Conservation (phyloP, 2,797 vertebrate genomes). For the Trachops cirrhosus region DNA sequence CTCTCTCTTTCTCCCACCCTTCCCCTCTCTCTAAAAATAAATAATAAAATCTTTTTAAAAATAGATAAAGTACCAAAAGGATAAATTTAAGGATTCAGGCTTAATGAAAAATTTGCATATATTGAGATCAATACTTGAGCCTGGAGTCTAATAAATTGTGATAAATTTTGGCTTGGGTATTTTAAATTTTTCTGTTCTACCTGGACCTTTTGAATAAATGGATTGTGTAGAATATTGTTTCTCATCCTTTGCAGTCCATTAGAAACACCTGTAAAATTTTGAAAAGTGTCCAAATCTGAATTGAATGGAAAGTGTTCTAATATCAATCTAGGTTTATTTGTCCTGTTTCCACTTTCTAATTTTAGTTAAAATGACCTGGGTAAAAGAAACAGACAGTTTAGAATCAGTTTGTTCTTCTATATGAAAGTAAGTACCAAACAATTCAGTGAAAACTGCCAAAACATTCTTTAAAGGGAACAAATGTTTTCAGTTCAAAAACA, state of each 20-base stretch:
- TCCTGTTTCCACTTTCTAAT: not conserved
- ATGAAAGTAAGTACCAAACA: not conserved
- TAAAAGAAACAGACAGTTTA: conserved; percentile 17
- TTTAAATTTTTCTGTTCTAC: conserved; percentile 8
- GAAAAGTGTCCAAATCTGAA: not conserved
- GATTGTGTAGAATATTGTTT: not conserved
- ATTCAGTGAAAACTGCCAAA: not conserved
- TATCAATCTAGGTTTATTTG: not conserved
- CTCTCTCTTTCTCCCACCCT: too few species aligned
- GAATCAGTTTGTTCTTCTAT: not conserved
- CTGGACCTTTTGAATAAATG: not conserved
- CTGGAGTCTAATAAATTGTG: not conserved
- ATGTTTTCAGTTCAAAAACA: not conserved
- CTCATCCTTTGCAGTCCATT: not conserved
- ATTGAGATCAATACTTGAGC: not conserved
- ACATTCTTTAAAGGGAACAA: not conserved
- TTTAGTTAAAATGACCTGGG: not conserved
- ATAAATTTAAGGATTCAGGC: not conserved
- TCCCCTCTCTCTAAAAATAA: too few species aligned
- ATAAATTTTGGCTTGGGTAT: not conserved
- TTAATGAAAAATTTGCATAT: not conserved
- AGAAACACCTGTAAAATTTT: not conserved
- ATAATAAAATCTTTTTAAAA: too few species aligned
- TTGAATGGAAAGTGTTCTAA: not conserved
- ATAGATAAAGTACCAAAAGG: not conserved